These are phyloP conservation scores for Rostratula benghalensis DNA, from an alignment of 2,113 vertebrate species.

Conservation along the genomic window DNA sequence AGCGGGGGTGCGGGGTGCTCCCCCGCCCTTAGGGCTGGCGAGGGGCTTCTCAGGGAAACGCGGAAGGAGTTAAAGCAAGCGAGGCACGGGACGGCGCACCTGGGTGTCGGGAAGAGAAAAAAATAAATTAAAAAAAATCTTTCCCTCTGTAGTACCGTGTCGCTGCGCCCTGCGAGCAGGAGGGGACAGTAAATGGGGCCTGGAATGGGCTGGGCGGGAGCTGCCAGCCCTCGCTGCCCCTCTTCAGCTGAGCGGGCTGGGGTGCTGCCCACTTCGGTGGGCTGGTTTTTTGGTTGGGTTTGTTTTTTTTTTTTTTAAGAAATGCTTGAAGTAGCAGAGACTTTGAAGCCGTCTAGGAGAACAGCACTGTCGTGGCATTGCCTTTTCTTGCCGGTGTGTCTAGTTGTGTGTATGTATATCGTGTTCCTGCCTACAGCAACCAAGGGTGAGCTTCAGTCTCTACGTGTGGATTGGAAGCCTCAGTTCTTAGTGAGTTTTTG, in stretches of 20 bases:
- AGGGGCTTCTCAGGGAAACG: no score
- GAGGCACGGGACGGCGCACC: neutral
- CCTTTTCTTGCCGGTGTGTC: rapidly evolving
- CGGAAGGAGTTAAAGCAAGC: neutral
- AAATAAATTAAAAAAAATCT: neutral
- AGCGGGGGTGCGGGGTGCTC: neutral
- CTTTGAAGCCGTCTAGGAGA: neutral
- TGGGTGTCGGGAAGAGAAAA: neutral
- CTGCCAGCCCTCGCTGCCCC: neutral
- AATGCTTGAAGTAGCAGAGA: neutral
- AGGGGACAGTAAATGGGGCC: neutral
- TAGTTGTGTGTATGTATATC: rapidly evolving
- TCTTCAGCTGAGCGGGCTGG: neutral
- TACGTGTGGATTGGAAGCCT: neutral
- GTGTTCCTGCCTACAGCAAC: neutral
- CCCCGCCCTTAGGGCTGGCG: no score
- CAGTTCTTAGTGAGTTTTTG: neutral
- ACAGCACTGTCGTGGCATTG: neutral
- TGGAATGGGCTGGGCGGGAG: rapidly evolving
- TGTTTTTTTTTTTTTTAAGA: neutral
- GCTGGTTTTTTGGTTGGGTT: no score
- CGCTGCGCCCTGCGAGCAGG: neutral
- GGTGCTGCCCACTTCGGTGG: rapidly evolving
- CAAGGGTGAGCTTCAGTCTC: neutral
- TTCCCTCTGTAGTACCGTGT: rapidly evolving